Base-by-base conservation (phyloP, 2,113 vertebrate genomes). In the Nanger granti region DNA sequence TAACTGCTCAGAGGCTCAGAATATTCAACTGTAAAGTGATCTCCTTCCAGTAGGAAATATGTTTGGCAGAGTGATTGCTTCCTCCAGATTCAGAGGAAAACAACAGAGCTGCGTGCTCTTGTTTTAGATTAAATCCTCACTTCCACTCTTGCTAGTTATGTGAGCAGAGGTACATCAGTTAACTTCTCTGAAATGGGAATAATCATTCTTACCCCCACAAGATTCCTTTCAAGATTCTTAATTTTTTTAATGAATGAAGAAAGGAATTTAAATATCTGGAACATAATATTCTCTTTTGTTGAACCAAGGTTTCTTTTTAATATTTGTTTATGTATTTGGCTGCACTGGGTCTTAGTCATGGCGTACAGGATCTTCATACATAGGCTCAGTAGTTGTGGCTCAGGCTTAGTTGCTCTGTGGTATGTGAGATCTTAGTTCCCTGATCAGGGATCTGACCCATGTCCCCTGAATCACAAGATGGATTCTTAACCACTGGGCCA, bases 1-100 rank as follows among this genome's bases (percentile, higher is more conserved):
- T 86, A 94, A 73, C 69, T 94, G 88, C 88, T 93, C 41, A 93
- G 91, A 96, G 59, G 26, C 88, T 64, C 85, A 82, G 59, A 98
- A 97, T 93, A 97, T 89, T 92, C 93, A 96, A 89, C 73, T 94
- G 73, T 97, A 96, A 98, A 97, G 37, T 90, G 90, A 98, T 95
- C 73, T 94, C 44, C 87, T 95, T 88, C 85, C 91, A 93, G 31
- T 82, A 97, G 95, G 88, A 98, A 97, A 89, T 97, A 41, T 73
- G 64, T 79, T 96, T 97, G 85, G 85, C 91, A 91, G 87, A 95
- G 34, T 91, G 64, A 92, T 92, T 96, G 24, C 88, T 97, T 97
- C 88, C 94, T 97, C 55, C 4, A 96, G 69, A 94, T 76, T 97
- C 52, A 52, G 57, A 89, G 17, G 59, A 49, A 95, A 87, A 96